Percentiles rank a stretch among this genome's conserved stretches.
Conservation (phyloP, 2,113 vertebrate genomes). For the Galeopterus variegatus region DNA sequence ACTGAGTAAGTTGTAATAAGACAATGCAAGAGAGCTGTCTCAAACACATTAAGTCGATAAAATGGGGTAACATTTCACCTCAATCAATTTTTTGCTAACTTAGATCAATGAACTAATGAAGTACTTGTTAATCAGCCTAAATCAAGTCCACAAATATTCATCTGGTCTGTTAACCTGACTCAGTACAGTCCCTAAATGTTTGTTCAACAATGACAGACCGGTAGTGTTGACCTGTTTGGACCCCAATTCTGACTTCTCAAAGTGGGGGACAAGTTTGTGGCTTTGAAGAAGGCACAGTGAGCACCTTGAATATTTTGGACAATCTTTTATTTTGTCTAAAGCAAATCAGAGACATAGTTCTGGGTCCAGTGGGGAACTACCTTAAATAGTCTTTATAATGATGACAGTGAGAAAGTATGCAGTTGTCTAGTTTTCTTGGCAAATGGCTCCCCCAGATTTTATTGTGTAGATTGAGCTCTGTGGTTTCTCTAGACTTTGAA, state of each 20-base stretch:
- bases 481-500: neutral
- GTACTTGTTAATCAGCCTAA: neutral
- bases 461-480: neutral
- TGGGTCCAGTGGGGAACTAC: neutral
- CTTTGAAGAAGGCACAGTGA: neutral
- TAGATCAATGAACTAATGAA: neutral
- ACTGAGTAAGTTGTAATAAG: neutral
- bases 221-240: neutral
- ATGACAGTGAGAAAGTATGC: neutral
- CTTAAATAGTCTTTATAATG: neutral
- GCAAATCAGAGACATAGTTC: neutral
- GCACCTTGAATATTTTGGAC: neutral
- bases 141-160: neutral
- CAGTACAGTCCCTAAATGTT: neutral
- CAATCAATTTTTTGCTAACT: slow-evolving; percentile 37
- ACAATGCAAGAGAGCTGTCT: neutral
- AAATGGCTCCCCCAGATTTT: neutral
- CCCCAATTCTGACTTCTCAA: neutral
- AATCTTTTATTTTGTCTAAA: slow-evolving; percentile 25
- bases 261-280: neutral
- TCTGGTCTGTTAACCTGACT: neutral
- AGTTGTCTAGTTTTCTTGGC: neutral
- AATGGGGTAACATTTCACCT: neutral
- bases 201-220: neutral
- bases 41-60: neutral